These are phyloP conservation scores for Uropsilus gracilis DNA, from an alignment of 2,113 vertebrate genomes.

Conservation along the genomic window DNA sequence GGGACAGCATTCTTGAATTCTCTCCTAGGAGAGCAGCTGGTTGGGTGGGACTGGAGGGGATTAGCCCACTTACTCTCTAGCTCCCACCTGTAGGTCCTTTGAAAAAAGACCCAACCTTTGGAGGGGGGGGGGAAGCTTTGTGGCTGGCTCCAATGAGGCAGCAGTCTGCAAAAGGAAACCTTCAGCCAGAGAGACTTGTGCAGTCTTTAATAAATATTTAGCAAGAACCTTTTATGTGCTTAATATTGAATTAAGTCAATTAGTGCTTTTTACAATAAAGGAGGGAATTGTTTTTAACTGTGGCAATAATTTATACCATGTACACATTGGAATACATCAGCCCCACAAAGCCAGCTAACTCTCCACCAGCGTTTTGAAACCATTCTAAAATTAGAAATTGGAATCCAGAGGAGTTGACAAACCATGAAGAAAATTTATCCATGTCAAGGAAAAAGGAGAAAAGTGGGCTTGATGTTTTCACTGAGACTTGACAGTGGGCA, in stretches of 20 bases:
- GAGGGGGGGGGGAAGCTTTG: neutral
- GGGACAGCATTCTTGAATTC: neutral
- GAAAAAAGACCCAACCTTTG: neutral
- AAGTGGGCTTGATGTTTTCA: neutral
- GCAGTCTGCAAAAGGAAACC: neutral
- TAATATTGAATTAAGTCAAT: neutral
- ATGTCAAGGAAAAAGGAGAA: slow-evolving; percentile 27
- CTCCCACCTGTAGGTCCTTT: neutral
- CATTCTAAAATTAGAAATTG: slow-evolving; percentile 56
- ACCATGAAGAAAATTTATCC: slow-evolving; percentile 33
- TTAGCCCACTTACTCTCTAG: neutral
- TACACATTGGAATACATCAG: neutral
- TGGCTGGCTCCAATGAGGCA: neutral
- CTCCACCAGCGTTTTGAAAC: slow-evolving; percentile 25
- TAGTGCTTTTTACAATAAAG: slow-evolving; percentile 48
- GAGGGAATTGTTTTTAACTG: slow-evolving; percentile 40
- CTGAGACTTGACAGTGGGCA: neutral
- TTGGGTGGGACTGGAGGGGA: neutral
- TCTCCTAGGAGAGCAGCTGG: neutral
- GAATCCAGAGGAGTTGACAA: slow-evolving; percentile 40
- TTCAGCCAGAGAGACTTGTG: neutral
- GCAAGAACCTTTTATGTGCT: neutral
- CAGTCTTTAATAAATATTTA: neutral
- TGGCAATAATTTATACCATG: slow-evolving; percentile 6
- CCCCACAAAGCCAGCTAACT: neutral